Evolutionary conservation across 2,113 vertebrate genomes (phyloP).

Genomic region (Neolamprologus falcicula): DNA sequence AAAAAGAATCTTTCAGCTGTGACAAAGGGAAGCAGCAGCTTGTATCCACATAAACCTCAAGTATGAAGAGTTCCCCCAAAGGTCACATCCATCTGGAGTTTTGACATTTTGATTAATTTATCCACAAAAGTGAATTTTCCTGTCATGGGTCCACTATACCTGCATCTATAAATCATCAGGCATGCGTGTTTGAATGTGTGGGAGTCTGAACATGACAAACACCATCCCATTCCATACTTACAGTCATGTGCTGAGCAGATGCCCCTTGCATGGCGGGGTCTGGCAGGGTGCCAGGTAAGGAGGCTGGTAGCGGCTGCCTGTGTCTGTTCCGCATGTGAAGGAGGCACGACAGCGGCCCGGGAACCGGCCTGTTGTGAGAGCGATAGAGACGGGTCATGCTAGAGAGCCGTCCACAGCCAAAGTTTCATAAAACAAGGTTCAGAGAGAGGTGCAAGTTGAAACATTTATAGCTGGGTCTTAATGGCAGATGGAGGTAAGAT

Average conservation of each 20-base stretch:
- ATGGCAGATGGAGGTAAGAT: background rate
- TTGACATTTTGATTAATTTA: conserved; percentile 41
- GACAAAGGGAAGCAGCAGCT: background rate
- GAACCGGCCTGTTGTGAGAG: conserved; percentile 77
- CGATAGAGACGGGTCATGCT: background rate
- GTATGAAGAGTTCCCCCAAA: background rate
- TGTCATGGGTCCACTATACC: conserved; percentile 10
- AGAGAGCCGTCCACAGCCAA: background rate
- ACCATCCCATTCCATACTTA: conserved; percentile 60
- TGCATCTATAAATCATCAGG: conserved; percentile 28
- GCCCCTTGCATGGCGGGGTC: conserved; percentile 92
- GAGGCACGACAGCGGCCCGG: conserved; percentile 87
- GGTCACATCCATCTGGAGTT: conserved; percentile 32
- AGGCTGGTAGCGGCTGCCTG: conserved; percentile 90
- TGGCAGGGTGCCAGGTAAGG: conserved; percentile 90
- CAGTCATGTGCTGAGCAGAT: conserved; percentile 87
- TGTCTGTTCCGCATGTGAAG: conserved; percentile 90
- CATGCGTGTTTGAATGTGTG: background rate
- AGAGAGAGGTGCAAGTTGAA: conserved; percentile 16
- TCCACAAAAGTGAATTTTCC: conserved; percentile 38
- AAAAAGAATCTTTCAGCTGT: conserved; percentile 14
- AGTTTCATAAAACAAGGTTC: conserved; percentile 25
- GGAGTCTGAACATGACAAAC: background rate
- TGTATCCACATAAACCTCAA: background rate
- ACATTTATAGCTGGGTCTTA: conserved; percentile 2